Evolutionary conservation across 2,888 invertebrate species (phyloP).

Genomic region (Trissoscelio sp.): DNA sequence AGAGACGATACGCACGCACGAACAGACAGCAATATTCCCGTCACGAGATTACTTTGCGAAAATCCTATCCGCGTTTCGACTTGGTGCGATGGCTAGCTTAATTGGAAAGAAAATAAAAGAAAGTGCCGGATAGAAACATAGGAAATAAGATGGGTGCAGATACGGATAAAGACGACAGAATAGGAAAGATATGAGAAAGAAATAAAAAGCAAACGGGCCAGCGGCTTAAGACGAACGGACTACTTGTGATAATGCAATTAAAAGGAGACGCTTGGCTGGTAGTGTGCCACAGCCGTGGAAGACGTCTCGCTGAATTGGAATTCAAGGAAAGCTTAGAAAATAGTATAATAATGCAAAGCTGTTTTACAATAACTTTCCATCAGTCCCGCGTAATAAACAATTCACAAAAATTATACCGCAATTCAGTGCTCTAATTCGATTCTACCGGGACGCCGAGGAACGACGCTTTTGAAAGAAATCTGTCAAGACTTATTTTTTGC

Average conservation of each 20-base stretch:
- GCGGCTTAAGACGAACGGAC: slow-evolving; percentile 50
- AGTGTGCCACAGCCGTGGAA: slow-evolving; percentile 12
- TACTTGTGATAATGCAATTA: slow-evolving; percentile 70
- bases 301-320: slow-evolving; percentile 27
- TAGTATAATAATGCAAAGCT: slow-evolving; percentile 45
- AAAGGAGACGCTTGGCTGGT: slow-evolving; percentile 61
- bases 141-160: neutral
- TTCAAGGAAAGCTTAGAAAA: slow-evolving; percentile 4
- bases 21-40: slow-evolving; percentile 55
- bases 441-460: neutral
- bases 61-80: slow-evolving; percentile 56
- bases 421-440: slow-evolving; percentile 51
- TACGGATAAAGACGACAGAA: slow-evolving; percentile 7
- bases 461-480: slow-evolving; percentile 32
- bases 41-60: slow-evolving; percentile 61
- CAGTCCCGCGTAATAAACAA: slow-evolving; percentile 39
- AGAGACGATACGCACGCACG: slow-evolving; percentile 53
- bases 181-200: slow-evolving; percentile 11
- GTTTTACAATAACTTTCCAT: slow-evolving; percentile 53
- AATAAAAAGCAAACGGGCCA: slow-evolving; percentile 36
- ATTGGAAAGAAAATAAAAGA: slow-evolving; percentile 48
- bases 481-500: slow-evolving; percentile 24
- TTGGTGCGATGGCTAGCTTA: slow-evolving; percentile 56
- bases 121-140: slow-evolving; percentile 8
- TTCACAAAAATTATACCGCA: slow-evolving; percentile 51